phyloP scores from a whole-genome alignment of 2,888 invertebrate genomes.

The Hyposoter didymator region DNA sequence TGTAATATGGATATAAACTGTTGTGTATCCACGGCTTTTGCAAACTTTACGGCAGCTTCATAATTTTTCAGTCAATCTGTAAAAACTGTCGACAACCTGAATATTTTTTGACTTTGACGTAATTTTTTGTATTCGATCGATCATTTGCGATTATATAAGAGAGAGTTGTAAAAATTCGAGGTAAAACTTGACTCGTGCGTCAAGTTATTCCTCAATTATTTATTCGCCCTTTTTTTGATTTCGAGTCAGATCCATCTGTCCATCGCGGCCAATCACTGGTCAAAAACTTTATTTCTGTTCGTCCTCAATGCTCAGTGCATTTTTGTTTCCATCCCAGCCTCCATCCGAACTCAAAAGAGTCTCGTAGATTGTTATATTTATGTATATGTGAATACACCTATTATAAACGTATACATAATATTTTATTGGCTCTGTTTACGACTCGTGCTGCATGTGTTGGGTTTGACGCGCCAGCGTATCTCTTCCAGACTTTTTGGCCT shows the following conservation, averaged over 20 bases:
- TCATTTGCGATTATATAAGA: background rate
- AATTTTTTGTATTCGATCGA: background rate
- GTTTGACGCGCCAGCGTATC: conserved; percentile 74
- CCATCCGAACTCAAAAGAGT: conserved; percentile 14
- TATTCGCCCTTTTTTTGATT: background rate
- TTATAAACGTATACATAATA: conserved; percentile 78
- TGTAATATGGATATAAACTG: conserved; percentile 10
- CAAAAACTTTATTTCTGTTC: conserved; percentile 2
- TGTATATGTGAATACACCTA: conserved; percentile 23
- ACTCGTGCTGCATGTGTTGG: conserved; percentile 73
- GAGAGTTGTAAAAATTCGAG: background rate
- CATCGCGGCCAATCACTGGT: conserved; percentile 13
- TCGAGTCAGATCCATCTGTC: background rate
- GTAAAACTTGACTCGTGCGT: background rate
- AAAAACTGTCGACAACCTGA: background rate
- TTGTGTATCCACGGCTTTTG: conserved; percentile 43
- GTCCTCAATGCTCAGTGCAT: conserved; percentile 67
- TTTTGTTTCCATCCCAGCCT: conserved; percentile 71
- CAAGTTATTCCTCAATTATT: background rate
- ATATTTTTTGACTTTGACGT: background rate
- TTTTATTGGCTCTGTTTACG: conserved; percentile 83
- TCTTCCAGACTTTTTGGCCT: conserved; percentile 55
- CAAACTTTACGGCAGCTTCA: conserved; percentile 30
- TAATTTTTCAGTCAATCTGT: conserved; percentile 4
- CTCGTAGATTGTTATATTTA: background rate